Evolutionary conservation across 2,113 vertebrate species (phyloP), one percentile per base, ranked within the genome.

Genomic region (Rynchops niger): DNA sequence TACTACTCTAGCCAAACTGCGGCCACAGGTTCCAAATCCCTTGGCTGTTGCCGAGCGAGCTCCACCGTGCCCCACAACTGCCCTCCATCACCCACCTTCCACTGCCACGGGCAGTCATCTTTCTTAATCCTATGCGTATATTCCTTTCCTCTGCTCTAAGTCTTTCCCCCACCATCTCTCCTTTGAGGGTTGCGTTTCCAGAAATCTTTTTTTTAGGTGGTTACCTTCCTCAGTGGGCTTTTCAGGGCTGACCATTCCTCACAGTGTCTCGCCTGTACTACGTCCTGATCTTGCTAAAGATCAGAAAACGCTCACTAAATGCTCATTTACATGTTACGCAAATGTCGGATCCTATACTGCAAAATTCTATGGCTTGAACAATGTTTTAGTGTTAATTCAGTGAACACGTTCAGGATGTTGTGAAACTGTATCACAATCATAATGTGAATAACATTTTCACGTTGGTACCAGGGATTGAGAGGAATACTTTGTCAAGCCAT

Each of bases 41-140:
- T n/a, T 34, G 11, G 19, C 56, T 14, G 20, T 34, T 59, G 21
- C 47, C 21, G 3, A 49, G 47, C 21, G 5, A 55, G 53, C 29
- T 18, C 53, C 29, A 2, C 22, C 42, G 63, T 13, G 50, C 65
- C 26, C 30, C 26, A 38, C 67, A 53, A 6, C 78, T 20, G 15
- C 67, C 3, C 0, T 34, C 26, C 45, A 40, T 22, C 18, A n/a
- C 1, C 34, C 36, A 4, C 66, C 25, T 67, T 42, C 52, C 11
- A 10, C 15, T 30, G 25, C 71, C 7, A 5, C 17, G 1, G 2
- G 19, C 15, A 26, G 6, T 5, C 49, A 14, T 53, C 25, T 29
- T 52, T 27, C 53, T 42, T 17, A 9, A 42, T 7, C 10, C 13
- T 56, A 11, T 4, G 6, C 3, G 0, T 6, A 11, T 43, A 40